These are phyloP conservation scores for Lasius fuliginosus DNA, from an alignment of 2,888 invertebrate genomes.

Conservation along the genomic window DNA sequence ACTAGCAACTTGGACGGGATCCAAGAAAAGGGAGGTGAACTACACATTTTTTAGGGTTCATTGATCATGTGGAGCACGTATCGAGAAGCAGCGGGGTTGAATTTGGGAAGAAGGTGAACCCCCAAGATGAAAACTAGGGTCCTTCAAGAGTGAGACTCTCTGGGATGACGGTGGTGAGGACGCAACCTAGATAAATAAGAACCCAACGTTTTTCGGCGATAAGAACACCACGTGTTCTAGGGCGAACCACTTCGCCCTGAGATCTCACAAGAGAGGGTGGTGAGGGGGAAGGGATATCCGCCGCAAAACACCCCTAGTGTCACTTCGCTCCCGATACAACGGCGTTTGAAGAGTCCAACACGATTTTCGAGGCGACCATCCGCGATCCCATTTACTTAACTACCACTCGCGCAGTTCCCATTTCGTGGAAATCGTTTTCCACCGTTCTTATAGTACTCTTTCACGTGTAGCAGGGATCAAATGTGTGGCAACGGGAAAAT, in stretches of 20 bases:
- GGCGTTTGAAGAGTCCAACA: slow-evolving; percentile 67
- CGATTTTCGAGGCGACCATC: slow-evolving; percentile 62
- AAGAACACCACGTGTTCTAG: slow-evolving; percentile 48
- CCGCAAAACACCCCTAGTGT: slow-evolving; percentile 24
- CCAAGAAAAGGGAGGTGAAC: slow-evolving; percentile 60
- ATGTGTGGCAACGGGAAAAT: slow-evolving; percentile 36
- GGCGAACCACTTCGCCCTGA: slow-evolving; percentile 16
- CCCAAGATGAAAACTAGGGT: slow-evolving; percentile 47
- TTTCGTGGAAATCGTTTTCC: slow-evolving; percentile 54
- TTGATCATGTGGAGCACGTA: slow-evolving; percentile 66
- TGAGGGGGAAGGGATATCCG: not conserved
- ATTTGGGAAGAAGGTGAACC: slow-evolving; percentile 36
- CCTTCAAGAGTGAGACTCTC: slow-evolving; percentile 42
- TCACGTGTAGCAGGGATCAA: slow-evolving; percentile 23
- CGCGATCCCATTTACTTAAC: slow-evolving; percentile 76
- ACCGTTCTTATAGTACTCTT: slow-evolving; percentile 6
- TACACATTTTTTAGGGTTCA: slow-evolving; percentile 62
- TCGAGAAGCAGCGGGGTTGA: slow-evolving; percentile 51
- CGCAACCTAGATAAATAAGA: slow-evolving; percentile 49
- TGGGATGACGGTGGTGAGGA: slow-evolving; percentile 28
- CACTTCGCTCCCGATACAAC: slow-evolving; percentile 62
- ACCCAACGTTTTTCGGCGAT: slow-evolving; percentile 6
- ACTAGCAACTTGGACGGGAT: slow-evolving; percentile 59
- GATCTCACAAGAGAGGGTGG: not conserved
- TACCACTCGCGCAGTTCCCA: slow-evolving; percentile 61